phyloP scores from a whole-genome alignment of 1,140 invertebrate genomes.

The Pollicipes pollicipes region DNA sequence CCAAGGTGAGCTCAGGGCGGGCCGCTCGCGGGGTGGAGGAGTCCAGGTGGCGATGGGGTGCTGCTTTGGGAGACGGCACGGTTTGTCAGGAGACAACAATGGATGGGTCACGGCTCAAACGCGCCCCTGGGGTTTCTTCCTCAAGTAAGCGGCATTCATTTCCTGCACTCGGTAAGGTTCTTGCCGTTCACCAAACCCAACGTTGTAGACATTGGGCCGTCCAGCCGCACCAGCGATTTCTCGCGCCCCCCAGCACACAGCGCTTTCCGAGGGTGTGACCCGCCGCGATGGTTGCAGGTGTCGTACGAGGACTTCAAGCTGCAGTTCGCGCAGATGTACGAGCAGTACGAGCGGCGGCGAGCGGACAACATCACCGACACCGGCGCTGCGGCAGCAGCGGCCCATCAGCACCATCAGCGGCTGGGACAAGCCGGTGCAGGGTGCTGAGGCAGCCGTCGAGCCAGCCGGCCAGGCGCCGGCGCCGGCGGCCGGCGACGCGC shows the following conservation, averaged over 20 bases:
- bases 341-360: slow-evolving; percentile 81
- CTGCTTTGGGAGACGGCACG: not conserved
- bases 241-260: too few species aligned
- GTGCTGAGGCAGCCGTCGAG: slow-evolving; percentile 4
- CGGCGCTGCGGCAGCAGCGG: slow-evolving; percentile 67
- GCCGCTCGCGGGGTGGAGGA: not conserved
- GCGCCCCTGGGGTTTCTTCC: too few species aligned
- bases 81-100: not conserved
- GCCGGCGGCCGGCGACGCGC: too few species aligned
- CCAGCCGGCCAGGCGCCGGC: slow-evolving; percentile 15
- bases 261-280: too few species aligned
- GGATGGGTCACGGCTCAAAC: too few species aligned
- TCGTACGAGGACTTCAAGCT: slow-evolving; percentile 94
- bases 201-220: too few species aligned
- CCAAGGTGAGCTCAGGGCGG: slow-evolving; percentile 62
- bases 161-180: too few species aligned
- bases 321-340: slow-evolving; percentile 91
- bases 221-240: too few species aligned
- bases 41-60: not conserved
- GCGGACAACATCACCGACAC: slow-evolving; percentile 88
- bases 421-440: slow-evolving; percentile 48
- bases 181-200: too few species aligned
- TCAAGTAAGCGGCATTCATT: too few species aligned
- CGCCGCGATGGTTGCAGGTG: too few species aligned
- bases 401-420: slow-evolving; percentile 92